phyloP scores from a whole-genome alignment of 2,113 vertebrate genomes.

The Pionites leucogaster region DNA sequence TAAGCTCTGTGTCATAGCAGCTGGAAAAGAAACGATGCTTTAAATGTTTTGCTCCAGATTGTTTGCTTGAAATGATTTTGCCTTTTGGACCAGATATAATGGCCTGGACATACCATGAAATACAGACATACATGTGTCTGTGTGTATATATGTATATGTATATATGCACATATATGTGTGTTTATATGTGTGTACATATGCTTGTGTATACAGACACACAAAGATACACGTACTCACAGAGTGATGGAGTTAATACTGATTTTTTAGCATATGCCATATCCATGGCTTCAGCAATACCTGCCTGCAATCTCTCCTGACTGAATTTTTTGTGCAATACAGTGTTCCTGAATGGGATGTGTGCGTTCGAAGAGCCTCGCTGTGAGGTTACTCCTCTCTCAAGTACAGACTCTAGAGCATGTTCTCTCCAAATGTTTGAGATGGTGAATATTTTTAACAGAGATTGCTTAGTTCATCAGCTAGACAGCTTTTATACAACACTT shows the following conservation, averaged over 20 bases:
- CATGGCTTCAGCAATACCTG: not conserved
- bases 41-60: not conserved
- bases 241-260: not conserved
- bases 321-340: not conserved
- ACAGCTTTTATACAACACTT: not conserved
- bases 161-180: accelerated
- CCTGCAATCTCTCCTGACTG: accelerated
- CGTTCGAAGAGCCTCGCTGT: not conserved
- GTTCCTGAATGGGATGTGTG: not conserved
- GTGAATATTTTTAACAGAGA: not conserved
- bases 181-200: accelerated
- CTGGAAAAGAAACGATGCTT: not conserved
- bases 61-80: not conserved
- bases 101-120: not conserved
- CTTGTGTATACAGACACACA: too few relatives aligned
- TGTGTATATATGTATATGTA: accelerated
- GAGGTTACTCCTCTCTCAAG: not conserved
- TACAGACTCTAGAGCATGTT: not conserved
- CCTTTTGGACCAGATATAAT: not conserved
- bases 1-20: not conserved
- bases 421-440: not conserved
- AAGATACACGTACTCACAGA: too few relatives aligned
- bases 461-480: not conserved
- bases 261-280: not conserved
- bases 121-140: accelerated